Conservation (phyloP, 2,888 invertebrate genomes). For the Tiliacea citrago region DNA sequence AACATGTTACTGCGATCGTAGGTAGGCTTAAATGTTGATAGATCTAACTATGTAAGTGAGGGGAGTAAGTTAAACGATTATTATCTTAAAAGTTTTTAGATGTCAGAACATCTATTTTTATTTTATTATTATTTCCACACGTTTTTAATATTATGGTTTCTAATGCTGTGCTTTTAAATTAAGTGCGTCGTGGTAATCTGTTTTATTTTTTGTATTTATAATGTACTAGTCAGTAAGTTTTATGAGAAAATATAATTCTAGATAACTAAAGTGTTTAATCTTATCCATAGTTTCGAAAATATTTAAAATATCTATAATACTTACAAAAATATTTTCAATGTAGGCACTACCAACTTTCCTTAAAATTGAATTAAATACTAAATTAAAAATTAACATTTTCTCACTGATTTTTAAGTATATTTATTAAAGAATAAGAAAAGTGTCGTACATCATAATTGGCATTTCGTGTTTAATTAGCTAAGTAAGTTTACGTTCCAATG, state of each 20-base stretch:
- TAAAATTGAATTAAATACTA: conserved; percentile 32
- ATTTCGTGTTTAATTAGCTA: conserved; percentile 81
- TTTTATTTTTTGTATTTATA: conserved; percentile 76
- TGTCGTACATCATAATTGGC: conserved; percentile 89
- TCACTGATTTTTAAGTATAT: conserved; percentile 75
- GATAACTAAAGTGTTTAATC: conserved; percentile 63
- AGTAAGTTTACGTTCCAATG: conserved; percentile 80
- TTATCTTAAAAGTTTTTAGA: conserved; percentile 24
- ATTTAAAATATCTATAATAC: conserved; percentile 53
- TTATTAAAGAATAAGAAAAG: conserved; percentile 71
- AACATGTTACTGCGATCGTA: conserved; percentile 35
- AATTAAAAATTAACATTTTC: conserved; percentile 65
- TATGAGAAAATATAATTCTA: conserved; percentile 64
- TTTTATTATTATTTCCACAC: conserved; percentile 55
- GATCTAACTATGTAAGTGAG: conserved; percentile 60
- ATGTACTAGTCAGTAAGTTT: conserved; percentile 87
- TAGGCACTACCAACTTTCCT: conserved; percentile 51
- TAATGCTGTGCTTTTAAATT: conserved; percentile 68
- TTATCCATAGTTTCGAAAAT: conserved; percentile 58
- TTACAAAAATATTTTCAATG: conserved; percentile 41
- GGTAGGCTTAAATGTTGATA: conserved; percentile 55
- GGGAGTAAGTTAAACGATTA: conserved; percentile 47
- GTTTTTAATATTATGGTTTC: conserved; percentile 61
- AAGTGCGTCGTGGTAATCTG: conserved; percentile 64
- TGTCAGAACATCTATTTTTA: conserved; percentile 42